Conservation (phyloP, 2,888 invertebrate species). For the Ariolimax columbianus region DNA sequence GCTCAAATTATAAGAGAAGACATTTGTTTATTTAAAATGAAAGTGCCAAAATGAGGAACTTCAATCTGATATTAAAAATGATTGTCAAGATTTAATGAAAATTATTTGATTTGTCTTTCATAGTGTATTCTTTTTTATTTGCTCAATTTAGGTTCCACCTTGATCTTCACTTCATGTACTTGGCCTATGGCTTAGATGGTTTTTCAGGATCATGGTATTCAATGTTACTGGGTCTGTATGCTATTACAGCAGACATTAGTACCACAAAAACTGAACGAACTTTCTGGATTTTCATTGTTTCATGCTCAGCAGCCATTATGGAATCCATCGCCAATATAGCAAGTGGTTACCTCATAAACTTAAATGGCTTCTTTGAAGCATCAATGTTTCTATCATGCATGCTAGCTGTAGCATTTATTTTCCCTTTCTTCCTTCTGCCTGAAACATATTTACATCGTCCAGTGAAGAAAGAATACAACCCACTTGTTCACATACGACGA, state of each 20-base stretch:
- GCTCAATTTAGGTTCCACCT: conserved; percentile 41
- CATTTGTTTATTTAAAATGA: no score
- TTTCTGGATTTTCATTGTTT: conserved; percentile 42
- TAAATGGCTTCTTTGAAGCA: conserved; percentile 42
- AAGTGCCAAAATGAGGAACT: no score
- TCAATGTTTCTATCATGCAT: conserved; percentile 22
- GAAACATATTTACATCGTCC: conserved; percentile 45
- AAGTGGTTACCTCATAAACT: conserved; percentile 42
- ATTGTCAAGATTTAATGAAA: neutral
- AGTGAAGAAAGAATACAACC: conserved; percentile 7
- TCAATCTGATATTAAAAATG: neutral
- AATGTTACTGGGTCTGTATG: conserved; percentile 32
- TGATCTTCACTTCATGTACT: conserved; percentile 40
- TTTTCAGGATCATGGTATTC: conserved; percentile 48
- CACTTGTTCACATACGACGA: conserved; percentile 23
- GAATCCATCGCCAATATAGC: conserved; percentile 29
- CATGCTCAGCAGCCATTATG: neutral
- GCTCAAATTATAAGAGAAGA: no score
- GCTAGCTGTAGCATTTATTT: conserved; percentile 25
- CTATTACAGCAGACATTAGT: conserved; percentile 50
- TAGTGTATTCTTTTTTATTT: neutral
- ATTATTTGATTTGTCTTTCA: neutral
- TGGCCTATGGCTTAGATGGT: conserved; percentile 47
- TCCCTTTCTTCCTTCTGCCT: conserved; percentile 43
- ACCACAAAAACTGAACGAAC: conserved; percentile 2